Conservation (phyloP, 2,113 vertebrate genomes). For the Protomyctophum bolini region DNA sequence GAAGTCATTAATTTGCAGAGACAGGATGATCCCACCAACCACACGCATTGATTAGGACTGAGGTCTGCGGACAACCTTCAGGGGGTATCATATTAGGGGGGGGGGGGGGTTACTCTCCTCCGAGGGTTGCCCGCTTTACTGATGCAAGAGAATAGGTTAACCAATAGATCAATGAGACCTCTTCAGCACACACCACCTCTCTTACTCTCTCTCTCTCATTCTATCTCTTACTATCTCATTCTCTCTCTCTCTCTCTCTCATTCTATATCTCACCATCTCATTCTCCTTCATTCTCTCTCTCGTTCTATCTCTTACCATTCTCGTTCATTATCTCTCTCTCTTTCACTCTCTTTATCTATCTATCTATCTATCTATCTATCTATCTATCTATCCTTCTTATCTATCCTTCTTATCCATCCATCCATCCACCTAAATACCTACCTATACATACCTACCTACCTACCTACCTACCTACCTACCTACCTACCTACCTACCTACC, state of each 20-base stretch:
- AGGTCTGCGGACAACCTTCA: conserved; percentile 74
- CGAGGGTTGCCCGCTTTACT: conserved; percentile 58
- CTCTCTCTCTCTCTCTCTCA: too few species aligned
- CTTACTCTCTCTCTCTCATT: neutral
- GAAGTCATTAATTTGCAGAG: conserved; percentile 82
- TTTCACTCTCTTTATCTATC: neutral
- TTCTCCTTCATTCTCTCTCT: neutral
- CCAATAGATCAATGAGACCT: conserved; percentile 70
- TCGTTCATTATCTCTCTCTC: neutral
- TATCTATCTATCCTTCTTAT: too few species aligned
- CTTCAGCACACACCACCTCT: conserved; percentile 44
- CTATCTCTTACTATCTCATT: conserved; percentile 29
- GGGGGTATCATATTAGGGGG: conserved; percentile 79
- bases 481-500: too few species aligned
- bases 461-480: too few species aligned
- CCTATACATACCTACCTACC: neutral
- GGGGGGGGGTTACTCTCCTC: conserved; percentile 34
- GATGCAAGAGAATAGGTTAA: conserved; percentile 73
- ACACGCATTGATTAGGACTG: conserved; percentile 78
- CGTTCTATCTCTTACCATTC: neutral
- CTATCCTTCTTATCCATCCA: neutral
- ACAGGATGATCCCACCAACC: conserved; percentile 78
- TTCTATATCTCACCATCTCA: too few species aligned
- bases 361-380: too few species aligned
- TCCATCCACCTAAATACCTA: neutral